Evolutionary conservation across 2,797 vertebrate species (phyloP).

Genomic region (Fistularia commersonii): DNA sequence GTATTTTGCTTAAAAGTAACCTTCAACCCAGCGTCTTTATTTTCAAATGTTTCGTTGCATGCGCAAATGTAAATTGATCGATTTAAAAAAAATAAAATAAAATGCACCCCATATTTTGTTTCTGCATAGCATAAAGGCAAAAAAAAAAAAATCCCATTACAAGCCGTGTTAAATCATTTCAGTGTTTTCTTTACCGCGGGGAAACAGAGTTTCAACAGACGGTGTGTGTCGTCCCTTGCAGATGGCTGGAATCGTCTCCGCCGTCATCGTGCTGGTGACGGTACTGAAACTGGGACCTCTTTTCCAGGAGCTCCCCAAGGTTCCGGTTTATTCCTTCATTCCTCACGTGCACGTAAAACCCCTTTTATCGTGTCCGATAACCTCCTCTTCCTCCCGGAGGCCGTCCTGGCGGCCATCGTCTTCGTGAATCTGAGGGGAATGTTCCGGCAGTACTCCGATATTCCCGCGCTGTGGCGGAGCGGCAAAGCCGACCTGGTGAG

Average conservation of each 20-base stretch:
- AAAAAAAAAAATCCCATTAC: too few species aligned
- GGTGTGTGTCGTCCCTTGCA: constrained; percentile 46
- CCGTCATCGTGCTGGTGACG: constrained; percentile 86
- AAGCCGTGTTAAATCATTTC: too few species aligned
- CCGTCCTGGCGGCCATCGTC: constrained; percentile 84
- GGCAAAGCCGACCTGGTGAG: constrained; percentile 90
- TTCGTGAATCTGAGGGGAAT: constrained; percentile 93
- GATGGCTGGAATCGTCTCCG: constrained; percentile 84
- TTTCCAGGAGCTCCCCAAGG: constrained; percentile 91
- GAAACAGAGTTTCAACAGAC: background rate
- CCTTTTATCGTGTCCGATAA: background rate
- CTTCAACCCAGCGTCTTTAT: too few species aligned
- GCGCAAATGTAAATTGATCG: too few species aligned
- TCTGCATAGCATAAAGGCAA: too few species aligned
- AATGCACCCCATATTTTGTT: too few species aligned
- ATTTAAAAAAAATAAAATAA: too few species aligned
- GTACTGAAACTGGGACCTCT: constrained; percentile 90
- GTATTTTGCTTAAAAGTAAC: too few species aligned
- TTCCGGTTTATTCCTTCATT: constrained; percentile 36
- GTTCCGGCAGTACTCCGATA: constrained; percentile 85
- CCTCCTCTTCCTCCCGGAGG: constrained; percentile 66
- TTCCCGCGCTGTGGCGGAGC: constrained; percentile 82
- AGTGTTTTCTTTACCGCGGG: too few species aligned
- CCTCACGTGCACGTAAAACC: background rate
- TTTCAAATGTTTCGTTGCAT: too few species aligned